Conservation (phyloP, 30 jellyfish, hydroid and myxozoan genomes). For the Cassiopea xamachana region DNA sequence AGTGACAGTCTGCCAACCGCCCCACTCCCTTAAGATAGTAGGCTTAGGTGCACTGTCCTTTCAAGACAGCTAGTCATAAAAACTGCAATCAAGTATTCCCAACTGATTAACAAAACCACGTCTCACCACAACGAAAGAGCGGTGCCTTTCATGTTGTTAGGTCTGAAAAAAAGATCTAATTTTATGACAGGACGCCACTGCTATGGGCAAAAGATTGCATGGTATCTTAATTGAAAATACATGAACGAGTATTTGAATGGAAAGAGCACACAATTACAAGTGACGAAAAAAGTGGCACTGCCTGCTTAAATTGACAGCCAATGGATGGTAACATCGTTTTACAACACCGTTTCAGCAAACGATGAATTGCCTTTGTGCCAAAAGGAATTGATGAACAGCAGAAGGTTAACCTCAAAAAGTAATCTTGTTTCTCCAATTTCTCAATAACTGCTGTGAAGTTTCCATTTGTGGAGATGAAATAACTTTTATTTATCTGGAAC, state of each 20-base stretch:
- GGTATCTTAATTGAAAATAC: slow-evolving; percentile 20
- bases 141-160: slow-evolving; percentile 18
- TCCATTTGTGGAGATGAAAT: background rate
- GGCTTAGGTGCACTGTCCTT: background rate
- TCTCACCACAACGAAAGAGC: slow-evolving; percentile 32
- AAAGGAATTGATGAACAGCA: background rate
- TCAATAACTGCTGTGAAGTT: slow-evolving; percentile 2
- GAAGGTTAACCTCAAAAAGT: slow-evolving; percentile 43
- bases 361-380: slow-evolving; percentile 21
- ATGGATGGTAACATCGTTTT: slow-evolving; percentile 4
- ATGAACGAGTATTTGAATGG: background rate
- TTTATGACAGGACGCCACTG: slow-evolving; percentile 21
- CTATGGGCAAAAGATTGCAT: background rate
- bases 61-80: background rate
- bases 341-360: background rate
- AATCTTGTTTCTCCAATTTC: slow-evolving; percentile 36
- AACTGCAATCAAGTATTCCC: background rate
- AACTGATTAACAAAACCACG: background rate
- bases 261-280: background rate
- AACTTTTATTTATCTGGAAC: background rate
- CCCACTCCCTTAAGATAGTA: background rate
- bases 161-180: slow-evolving; percentile 19
- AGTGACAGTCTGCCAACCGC: background rate
- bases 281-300: background rate
- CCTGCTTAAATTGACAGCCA: slow-evolving; percentile 1